Base-by-base conservation (phyloP, 2,888 invertebrate genomes). In the Nipponacmea schrenckii region DNA sequence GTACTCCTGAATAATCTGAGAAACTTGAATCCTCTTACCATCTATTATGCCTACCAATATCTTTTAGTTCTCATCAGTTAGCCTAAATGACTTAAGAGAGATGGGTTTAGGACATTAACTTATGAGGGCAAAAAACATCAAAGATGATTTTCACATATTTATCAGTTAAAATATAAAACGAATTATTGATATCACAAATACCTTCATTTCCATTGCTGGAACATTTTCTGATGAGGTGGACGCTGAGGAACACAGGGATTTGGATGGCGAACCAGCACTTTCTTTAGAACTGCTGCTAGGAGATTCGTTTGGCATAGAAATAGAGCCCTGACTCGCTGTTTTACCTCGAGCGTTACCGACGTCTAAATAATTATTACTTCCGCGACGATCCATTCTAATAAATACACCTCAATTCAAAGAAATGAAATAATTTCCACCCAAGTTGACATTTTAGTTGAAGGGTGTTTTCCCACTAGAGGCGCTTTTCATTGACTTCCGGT, bases 181-280 rank as follows among this genome's bases (percentile, higher is more conserved):
- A 10, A 39, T 8, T 39, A 39, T 39, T 7, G 1, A 39, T 8
- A 8, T 39, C 10, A 39, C 39, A 7, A 14, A 56, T 68, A 77
- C 79, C 72, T 74, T 77, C 62, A 74, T 69, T 68, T 81, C 79
- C 56, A 75, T 77, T 12, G 77, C 74, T 8, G 80, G 81, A n/a
- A 86, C 83, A 75, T 86, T 86, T 76, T 86, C 87, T 14, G 86
- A 85, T 0, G 87, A 87, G 1, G 86, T 84, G 7, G 87, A 87
- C n/a, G 85, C 81, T 27, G 87, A 86, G 1, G 87, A 87, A 75
- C 85, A 85, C 4, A 86, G 71, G 12, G 86, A 86, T 72, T 86
- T 86, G 12, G 86, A 85, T 24, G 85, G 84, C 1, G 86, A 86
- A 4, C 81, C 84, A 5, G 83, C 81, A 71, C 80, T 78, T 65